Conservation (phyloP, 2,797 vertebrate genomes). For the Cossypha dichroa region DNA sequence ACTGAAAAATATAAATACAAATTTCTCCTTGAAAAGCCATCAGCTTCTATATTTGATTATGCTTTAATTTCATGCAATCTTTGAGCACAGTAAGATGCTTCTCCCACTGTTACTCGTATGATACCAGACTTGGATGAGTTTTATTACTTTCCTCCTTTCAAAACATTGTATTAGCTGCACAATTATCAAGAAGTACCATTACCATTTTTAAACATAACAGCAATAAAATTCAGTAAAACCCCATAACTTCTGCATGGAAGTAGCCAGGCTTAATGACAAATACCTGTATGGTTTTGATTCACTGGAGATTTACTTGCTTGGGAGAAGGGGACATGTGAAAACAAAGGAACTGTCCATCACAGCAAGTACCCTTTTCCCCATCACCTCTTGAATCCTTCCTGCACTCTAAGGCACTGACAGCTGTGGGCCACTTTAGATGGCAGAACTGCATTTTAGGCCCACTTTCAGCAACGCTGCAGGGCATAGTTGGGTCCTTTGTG, state of each 20-base stretch:
- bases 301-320: neutral
- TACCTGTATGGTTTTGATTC: neutral
- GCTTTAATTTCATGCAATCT: constrained; percentile 20
- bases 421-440: neutral
- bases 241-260: neutral
- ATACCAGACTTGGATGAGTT: neutral
- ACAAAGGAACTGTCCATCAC: neutral
- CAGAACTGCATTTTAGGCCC: neutral
- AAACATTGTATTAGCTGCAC: neutral
- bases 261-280: neutral
- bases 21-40: constrained; percentile 50
- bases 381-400: neutral
- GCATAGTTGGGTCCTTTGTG: accelerated
- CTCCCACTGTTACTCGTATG: neutral
- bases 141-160: neutral
- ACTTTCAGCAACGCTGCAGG: neutral
- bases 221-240: neutral
- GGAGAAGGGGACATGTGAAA: neutral
- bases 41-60: constrained; percentile 35
- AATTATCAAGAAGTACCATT: neutral
- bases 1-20: constrained; percentile 71
- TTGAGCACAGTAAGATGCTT: constrained; percentile 14
- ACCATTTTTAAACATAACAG: neutral
- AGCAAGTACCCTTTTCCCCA: neutral
- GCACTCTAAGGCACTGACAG: neutral